Evolutionary conservation across 1,140 invertebrate species (phyloP).

Genomic region (Drosophila repletoides): DNA sequence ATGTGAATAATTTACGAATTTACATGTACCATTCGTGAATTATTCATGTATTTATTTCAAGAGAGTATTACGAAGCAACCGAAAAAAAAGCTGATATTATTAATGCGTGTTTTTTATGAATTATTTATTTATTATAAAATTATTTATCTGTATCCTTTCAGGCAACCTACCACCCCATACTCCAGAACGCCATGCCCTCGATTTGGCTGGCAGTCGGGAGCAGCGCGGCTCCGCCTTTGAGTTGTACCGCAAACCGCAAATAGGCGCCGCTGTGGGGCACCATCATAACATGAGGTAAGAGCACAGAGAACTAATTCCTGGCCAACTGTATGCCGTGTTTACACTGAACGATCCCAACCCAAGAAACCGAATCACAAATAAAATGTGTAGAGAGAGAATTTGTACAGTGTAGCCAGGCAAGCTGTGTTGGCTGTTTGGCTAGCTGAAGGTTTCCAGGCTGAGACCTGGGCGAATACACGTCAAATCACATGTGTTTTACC

Average conservation of each 20-base stretch:
- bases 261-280: conserved; percentile 82
- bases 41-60: too few relatives aligned
- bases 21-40: too few relatives aligned
- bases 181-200: conserved; percentile 83
- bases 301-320: not conserved
- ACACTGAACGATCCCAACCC: conserved; percentile 5
- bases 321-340: not conserved
- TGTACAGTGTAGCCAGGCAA: not conserved
- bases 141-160: not conserved
- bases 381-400: conserved; percentile 1
- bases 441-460: not conserved
- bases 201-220: conserved; percentile 92
- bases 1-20: too few relatives aligned
- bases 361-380: conserved; percentile 22
- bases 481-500: not conserved
- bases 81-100: too few relatives aligned
- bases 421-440: not conserved
- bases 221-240: conserved; percentile 97
- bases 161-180: conserved; percentile 78
- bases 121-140: not conserved
- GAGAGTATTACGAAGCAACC: too few relatives aligned
- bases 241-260: conserved; percentile 93
- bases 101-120: too few relatives aligned
- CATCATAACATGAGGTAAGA: conserved; percentile 90
- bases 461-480: not conserved